Conservation (phyloP, 92 coral and sea anemone species). For the Palythoa grandiflora region DNA sequence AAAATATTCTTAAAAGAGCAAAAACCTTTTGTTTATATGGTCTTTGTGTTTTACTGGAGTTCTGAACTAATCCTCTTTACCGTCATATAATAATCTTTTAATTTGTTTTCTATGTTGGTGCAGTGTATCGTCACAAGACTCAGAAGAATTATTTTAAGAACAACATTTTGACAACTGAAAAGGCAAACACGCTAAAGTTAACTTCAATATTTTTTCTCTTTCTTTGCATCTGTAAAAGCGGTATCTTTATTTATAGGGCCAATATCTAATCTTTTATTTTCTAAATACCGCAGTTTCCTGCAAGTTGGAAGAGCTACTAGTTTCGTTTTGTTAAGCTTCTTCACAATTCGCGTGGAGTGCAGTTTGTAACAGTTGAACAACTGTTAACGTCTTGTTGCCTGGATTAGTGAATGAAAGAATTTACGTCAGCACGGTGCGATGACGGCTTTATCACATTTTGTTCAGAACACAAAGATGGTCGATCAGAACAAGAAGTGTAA, state of each 20-base stretch:
- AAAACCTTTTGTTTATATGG: constrained; percentile 8
- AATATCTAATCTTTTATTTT: constrained; percentile 26
- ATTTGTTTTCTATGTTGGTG: constrained; percentile 17
- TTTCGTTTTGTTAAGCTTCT: neutral
- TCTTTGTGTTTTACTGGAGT: constrained; percentile 11
- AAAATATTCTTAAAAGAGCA: neutral
- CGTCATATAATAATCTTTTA: constrained; percentile 26
- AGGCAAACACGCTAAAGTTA: neutral
- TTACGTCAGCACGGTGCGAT: neutral
- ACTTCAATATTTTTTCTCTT: neutral
- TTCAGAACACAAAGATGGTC: no score
- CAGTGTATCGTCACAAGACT: constrained; percentile 6
- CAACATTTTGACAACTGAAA: neutral
- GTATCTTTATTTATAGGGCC: neutral
- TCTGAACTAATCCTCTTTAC: constrained; percentile 37
- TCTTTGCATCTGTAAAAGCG: neutral
- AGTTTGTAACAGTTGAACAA: neutral
- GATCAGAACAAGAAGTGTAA: neutral
- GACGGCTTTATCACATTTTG: no score
- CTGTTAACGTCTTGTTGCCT: neutral
- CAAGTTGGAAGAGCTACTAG: neutral
- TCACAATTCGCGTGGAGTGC: neutral
- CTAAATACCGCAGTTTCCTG: constrained; percentile 23
- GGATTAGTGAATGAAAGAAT: neutral
- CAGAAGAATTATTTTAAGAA: neutral